Conservation (phyloP, 37 sponge, comb jelly and placozoan species). For the Crambe crambe region DNA sequence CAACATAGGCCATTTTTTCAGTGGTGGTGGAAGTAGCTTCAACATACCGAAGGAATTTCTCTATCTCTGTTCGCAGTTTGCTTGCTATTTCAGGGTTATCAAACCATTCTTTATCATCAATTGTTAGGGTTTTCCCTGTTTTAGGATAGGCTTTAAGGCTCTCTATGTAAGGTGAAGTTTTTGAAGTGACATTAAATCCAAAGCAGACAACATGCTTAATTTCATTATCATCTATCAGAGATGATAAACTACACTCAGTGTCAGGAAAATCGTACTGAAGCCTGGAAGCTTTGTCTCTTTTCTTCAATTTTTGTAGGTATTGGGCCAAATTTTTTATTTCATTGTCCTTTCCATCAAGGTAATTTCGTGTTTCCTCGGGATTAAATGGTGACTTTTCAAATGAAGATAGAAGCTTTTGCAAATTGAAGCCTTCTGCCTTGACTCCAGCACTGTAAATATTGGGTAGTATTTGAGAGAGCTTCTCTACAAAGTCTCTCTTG, state of each 20-base stretch:
- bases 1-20: slow-evolving; percentile 1
- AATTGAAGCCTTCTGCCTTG: slow-evolving; percentile 2
- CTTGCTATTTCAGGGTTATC: background rate
- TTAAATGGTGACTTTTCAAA: slow-evolving; percentile 18
- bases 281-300: no score
- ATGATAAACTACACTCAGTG: background rate
- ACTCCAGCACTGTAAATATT: slow-evolving; percentile 9
- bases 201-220: slow-evolving; percentile 31
- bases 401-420: background rate
- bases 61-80: background rate
- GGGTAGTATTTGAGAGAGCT: slow-evolving; percentile 12
- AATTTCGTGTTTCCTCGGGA: background rate
- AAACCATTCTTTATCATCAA: background rate
- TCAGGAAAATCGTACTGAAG: background rate
- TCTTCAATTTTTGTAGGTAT: background rate
- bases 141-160: background rate
- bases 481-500: background rate
- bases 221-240: background rate
- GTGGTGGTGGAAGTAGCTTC: background rate
- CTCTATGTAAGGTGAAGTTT: background rate
- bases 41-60: slow-evolving; percentile 7
- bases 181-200: slow-evolving; percentile 22
- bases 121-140: background rate
- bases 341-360: slow-evolving; percentile 19
- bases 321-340: slow-evolving; percentile 25